phyloP scores from a whole-genome alignment of 2,797 vertebrate genomes.

The Enoplosus armatus region DNA sequence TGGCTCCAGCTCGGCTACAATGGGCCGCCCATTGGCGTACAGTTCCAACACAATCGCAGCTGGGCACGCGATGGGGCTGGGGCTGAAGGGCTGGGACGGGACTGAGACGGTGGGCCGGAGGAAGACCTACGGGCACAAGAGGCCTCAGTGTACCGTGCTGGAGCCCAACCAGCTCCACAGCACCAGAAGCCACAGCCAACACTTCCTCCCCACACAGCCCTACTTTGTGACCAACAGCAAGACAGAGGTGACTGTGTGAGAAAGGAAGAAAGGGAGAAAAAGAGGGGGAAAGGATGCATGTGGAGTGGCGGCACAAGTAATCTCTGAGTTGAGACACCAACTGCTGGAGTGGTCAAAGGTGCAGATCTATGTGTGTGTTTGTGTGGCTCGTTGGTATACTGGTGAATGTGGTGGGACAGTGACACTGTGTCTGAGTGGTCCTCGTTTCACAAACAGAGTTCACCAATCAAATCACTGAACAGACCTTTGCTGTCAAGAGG shows the following conservation, averaged over 20 bases:
- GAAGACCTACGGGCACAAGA: slow-evolving; percentile 92
- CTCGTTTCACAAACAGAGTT: slow-evolving; percentile 64
- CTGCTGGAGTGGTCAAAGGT: slow-evolving; percentile 48
- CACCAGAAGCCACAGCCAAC: slow-evolving; percentile 90
- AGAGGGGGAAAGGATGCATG: slow-evolving; percentile 65
- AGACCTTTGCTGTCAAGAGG: slow-evolving; percentile 50
- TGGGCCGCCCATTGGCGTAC: slow-evolving; percentile 81
- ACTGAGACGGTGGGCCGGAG: slow-evolving; percentile 92
- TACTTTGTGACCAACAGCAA: slow-evolving; percentile 99
- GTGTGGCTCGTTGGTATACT: slow-evolving; percentile 60
- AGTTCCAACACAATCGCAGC: slow-evolving; percentile 79
- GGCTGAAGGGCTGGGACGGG: slow-evolving; percentile 93
- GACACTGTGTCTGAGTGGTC: slow-evolving; percentile 49
- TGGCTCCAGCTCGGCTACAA: slow-evolving; percentile 80
- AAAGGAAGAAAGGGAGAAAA: slow-evolving; percentile 33
- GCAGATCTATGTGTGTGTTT: slow-evolving; percentile 71
- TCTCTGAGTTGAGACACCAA: slow-evolving; percentile 51
- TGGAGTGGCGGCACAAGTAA: slow-evolving; percentile 70
- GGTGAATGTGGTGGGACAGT: slow-evolving; percentile 50
- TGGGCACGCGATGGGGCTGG: slow-evolving; percentile 71
- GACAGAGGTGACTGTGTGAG: slow-evolving; percentile 99
- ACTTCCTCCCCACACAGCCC: slow-evolving; percentile 95
- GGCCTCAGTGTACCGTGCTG: slow-evolving; percentile 88
- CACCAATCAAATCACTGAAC: slow-evolving; percentile 62
- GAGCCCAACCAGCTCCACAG: slow-evolving; percentile 92